phyloP scores from a whole-genome alignment of 2,113 vertebrate species.

The Baryphthengus martii region DNA sequence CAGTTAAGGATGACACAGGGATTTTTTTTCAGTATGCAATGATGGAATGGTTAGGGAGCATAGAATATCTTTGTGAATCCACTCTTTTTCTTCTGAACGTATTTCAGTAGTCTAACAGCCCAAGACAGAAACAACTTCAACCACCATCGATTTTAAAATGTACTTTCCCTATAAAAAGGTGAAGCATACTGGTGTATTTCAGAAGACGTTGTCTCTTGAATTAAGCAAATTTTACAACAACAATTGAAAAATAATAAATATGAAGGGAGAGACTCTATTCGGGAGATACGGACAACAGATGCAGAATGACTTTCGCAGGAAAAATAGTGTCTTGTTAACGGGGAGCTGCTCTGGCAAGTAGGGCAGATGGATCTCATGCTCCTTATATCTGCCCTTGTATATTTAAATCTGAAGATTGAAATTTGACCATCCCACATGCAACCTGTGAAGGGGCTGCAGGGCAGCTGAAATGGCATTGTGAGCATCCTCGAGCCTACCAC shows the following conservation, averaged over 20 bases:
- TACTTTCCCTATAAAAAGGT: background rate
- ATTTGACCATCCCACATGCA: background rate
- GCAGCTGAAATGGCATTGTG: fast-evolving
- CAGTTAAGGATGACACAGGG: background rate
- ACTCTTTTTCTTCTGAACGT: background rate
- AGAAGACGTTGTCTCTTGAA: background rate
- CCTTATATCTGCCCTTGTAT: background rate
- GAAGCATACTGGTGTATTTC: background rate
- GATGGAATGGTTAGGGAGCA: background rate
- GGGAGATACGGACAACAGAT: background rate
- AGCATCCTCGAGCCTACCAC: fast-evolving
- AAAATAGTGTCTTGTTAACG: background rate
- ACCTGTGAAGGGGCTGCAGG: background rate
- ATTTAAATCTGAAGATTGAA: background rate
- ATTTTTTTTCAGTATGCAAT: background rate
- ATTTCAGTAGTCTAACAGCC: background rate
- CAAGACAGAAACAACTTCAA: background rate
- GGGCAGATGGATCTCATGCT: background rate
- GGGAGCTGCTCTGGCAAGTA: background rate
- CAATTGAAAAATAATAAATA: background rate
- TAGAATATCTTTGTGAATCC: background rate
- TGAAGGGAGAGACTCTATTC: background rate
- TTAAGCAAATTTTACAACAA: background rate
- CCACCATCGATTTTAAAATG: background rate
- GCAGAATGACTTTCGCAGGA: background rate